Evolutionary conservation across 2,888 invertebrate genomes (phyloP).

Genomic region (Thereva unica): DNA sequence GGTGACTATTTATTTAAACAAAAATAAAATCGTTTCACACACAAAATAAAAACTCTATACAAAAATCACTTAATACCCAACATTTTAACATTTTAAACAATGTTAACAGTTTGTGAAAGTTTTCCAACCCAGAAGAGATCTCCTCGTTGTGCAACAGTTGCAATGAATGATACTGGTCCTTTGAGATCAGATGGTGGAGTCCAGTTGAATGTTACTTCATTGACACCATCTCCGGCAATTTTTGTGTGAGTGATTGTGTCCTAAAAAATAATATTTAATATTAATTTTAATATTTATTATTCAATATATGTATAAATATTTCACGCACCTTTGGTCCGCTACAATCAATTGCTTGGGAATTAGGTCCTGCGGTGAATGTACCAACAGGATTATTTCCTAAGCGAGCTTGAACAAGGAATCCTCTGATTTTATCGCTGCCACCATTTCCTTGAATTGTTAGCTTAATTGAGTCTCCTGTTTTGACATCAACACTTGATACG

Average conservation of each 20-base stretch:
- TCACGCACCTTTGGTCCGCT: slow-evolving; percentile 48
- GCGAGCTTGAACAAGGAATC: slow-evolving; percentile 70
- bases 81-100: slow-evolving; percentile 49
- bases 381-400: slow-evolving; percentile 66
- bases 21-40: no score
- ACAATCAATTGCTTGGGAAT: slow-evolving; percentile 55
- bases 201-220: slow-evolving; percentile 66
- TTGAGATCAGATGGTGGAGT: slow-evolving; percentile 66
- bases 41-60: no score
- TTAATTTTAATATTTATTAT: not conserved
- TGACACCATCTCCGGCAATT: slow-evolving; percentile 63
- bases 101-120: slow-evolving; percentile 65
- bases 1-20: no score
- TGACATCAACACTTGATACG: slow-evolving; percentile 56
- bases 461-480: slow-evolving; percentile 56
- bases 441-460: slow-evolving; percentile 58
- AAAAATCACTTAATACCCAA: no score
- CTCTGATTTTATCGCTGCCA: slow-evolving; percentile 63
- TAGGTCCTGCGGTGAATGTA: slow-evolving; percentile 62
- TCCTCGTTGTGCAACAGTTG: slow-evolving; percentile 71
- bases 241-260: slow-evolving; percentile 73
- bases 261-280: slow-evolving; percentile 56
- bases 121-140: slow-evolving; percentile 73
- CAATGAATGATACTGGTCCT: slow-evolving; percentile 68
- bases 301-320: slow-evolving; percentile 5